Percentiles rank a stretch among this genome's conserved stretches.
Evolutionary conservation across 1,140 invertebrate genomes (phyloP).

Genomic region (Ylistrum balloti): DNA sequence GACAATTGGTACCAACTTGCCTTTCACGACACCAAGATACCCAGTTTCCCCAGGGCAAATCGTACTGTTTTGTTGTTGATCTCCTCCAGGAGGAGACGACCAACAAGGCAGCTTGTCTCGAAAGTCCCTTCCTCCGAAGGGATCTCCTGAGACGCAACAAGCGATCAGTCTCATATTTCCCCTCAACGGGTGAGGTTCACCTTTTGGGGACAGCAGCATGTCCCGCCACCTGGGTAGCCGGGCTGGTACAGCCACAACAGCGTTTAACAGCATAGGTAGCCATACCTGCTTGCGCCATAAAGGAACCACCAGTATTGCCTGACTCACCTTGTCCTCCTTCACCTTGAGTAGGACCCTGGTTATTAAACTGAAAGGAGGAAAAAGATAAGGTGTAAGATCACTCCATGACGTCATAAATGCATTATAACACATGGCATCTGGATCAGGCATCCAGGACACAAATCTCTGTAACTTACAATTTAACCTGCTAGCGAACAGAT

Average conservation of each 20-base stretch:
- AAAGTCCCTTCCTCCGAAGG: constrained; percentile 43
- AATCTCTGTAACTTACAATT: constrained; percentile 45
- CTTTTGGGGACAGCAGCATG: background rate
- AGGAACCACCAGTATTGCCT: constrained; percentile 12
- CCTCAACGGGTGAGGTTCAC: background rate
- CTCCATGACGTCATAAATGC: constrained; percentile 21
- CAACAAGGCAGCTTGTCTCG: constrained; percentile 11
- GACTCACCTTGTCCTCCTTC: constrained; percentile 21
- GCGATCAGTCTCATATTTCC: constrained; percentile 17
- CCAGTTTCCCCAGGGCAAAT: constrained; percentile 51
- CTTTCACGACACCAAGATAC: constrained; percentile 48
- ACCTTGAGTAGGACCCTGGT: background rate
- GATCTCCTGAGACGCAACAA: constrained; percentile 44
- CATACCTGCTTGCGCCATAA: constrained; percentile 41
- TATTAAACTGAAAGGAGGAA: constrained; percentile 31
- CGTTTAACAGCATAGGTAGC: background rate
- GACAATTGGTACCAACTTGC: constrained; percentile 29
- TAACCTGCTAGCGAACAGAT: constrained; percentile 55
- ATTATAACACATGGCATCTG: background rate
- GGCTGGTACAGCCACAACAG: background rate
- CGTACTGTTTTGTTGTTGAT: constrained; percentile 55
- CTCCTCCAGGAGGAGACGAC: constrained; percentile 47
- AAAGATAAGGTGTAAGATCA: constrained; percentile 26
- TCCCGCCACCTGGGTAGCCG: constrained; percentile 2
- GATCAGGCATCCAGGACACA: background rate